Percentiles rank a stretch among this genome's conserved stretches.
phyloP scores from a whole-genome alignment of 2,888 invertebrate species.

The Bembecia ichneumoniformis region DNA sequence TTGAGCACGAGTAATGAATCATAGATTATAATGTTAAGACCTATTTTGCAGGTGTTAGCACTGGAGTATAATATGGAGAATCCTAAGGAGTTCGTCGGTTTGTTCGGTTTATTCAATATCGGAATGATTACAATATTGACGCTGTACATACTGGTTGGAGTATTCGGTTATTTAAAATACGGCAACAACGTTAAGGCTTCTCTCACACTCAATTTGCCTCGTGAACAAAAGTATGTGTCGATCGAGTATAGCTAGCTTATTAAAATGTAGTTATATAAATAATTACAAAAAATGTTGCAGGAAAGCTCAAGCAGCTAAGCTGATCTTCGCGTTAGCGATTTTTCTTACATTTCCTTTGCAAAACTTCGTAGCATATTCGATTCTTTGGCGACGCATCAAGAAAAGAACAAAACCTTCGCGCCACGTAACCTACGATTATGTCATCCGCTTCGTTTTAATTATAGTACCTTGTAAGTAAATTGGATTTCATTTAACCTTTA shows the following conservation, averaged over 20 bases:
- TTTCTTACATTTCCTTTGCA: slow-evolving; percentile 89
- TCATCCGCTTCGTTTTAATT: slow-evolving; percentile 27
- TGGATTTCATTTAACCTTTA: too few relatives aligned
- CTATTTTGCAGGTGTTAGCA: slow-evolving; percentile 79
- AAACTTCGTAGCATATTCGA: slow-evolving; percentile 89
- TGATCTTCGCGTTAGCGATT: slow-evolving; percentile 78
- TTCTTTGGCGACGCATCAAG: slow-evolving; percentile 73
- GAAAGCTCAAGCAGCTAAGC: slow-evolving; percentile 75
- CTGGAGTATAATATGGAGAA: slow-evolving; percentile 93
- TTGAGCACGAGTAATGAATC: not conserved
- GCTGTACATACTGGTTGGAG: slow-evolving; percentile 84
- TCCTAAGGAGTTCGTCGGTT: slow-evolving; percentile 82
- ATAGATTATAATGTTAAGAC: not conserved
- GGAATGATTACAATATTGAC: slow-evolving; percentile 82
- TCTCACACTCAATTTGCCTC: slow-evolving; percentile 86
- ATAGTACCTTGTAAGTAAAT: slow-evolving; percentile 36
- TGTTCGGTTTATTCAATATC: slow-evolving; percentile 84
- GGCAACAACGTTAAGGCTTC: slow-evolving; percentile 80
- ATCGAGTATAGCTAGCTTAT: not conserved
- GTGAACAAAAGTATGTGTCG: slow-evolving; percentile 69
- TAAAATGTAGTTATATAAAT: too few relatives aligned
- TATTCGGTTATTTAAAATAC: slow-evolving; percentile 90
- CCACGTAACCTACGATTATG: slow-evolving; percentile 18
- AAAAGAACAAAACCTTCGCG: slow-evolving; percentile 45
- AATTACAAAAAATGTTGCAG: slow-evolving; percentile 34